phyloP scores from a whole-genome alignment of 2,888 invertebrate genomes.

The Calameuta pallipes region DNA sequence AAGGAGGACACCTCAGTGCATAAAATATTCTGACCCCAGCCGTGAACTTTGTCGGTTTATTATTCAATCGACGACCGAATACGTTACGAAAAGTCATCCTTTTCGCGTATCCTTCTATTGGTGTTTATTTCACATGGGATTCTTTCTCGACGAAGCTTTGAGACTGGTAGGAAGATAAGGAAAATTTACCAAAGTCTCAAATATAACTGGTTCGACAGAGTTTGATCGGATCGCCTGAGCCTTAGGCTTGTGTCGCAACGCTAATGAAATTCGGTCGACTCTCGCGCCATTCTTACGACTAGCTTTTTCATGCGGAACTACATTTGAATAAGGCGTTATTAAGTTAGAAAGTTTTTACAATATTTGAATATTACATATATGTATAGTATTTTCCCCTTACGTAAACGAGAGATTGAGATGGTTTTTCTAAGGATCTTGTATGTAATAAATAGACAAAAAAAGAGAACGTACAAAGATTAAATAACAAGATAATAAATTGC shows the following conservation, averaged over 20 bases:
- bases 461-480: neutral
- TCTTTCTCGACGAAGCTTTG: neutral
- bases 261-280: neutral
- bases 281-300: neutral
- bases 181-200: neutral
- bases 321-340: neutral
- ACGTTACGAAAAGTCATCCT: neutral
- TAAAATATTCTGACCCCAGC: neutral
- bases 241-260: neutral
- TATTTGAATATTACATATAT: neutral
- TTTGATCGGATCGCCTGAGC: neutral
- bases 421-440: neutral
- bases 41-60: neutral
- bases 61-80: neutral
- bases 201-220: neutral
- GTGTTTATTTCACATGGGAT: neutral
- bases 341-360: neutral
- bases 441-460: neutral
- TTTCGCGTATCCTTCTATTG: neutral
- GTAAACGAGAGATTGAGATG: neutral
- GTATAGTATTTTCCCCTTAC: neutral
- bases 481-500: neutral
- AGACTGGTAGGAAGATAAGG: neutral
- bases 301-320: neutral
- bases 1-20: neutral